Percentiles rank a stretch among this genome's conserved stretches.
phyloP scores from a whole-genome alignment of 1,140 invertebrate genomes.

The Caenorhabditis inopinata region DNA sequence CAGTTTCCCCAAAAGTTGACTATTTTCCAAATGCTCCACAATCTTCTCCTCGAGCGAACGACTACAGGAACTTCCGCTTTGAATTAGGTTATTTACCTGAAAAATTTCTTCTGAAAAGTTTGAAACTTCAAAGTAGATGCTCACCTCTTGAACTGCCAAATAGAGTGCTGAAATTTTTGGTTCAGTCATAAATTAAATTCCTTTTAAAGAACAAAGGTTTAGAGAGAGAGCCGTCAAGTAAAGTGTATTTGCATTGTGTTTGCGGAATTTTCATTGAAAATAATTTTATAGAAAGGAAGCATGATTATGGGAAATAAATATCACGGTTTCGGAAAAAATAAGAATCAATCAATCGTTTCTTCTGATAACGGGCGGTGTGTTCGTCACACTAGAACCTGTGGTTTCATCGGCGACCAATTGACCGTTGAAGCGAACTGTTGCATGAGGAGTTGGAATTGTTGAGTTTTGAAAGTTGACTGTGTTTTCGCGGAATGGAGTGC shows the following conservation, averaged over 20 bases:
- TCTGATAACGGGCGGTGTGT: background rate
- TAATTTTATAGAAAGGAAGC: background rate
- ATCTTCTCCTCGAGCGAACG: slow-evolving; percentile 34
- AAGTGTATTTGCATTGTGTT: background rate
- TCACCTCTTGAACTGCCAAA: background rate
- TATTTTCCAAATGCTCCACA: slow-evolving; percentile 35
- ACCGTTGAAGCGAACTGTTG: background rate
- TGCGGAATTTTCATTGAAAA: background rate
- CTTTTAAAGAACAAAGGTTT: background rate
- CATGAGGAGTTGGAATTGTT: background rate
- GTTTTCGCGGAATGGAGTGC: background rate
- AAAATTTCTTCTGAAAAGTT: background rate
- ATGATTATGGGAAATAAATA: no score
- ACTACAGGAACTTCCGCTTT: background rate
- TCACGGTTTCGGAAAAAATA: no score
- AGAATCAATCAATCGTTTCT: background rate
- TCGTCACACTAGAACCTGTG: background rate
- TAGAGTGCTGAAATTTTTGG: background rate
- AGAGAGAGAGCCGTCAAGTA: background rate
- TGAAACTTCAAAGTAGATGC: background rate
- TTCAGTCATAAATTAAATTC: background rate
- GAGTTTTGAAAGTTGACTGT: background rate
- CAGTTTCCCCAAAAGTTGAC: background rate
- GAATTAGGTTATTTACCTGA: background rate
- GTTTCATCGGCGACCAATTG: background rate